phyloP scores from a whole-genome alignment of 2,797 vertebrate species.

The Thripadectes ignobilis region DNA sequence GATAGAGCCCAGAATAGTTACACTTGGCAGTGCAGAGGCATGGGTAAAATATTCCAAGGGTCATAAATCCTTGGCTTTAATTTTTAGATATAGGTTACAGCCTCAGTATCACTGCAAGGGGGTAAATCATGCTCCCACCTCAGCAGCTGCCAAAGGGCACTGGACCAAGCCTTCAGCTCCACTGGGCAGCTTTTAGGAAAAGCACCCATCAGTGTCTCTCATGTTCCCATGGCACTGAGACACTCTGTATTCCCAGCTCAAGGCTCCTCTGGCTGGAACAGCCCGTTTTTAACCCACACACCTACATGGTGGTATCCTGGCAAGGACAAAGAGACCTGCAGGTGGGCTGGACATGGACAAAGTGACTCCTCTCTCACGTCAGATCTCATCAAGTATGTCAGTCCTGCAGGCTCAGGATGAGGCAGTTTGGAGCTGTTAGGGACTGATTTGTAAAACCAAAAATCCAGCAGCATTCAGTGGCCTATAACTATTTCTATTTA shows the following conservation, averaged over 20 bases:
- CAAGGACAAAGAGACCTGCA: not conserved
- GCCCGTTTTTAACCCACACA: not conserved
- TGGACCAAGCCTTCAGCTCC: not conserved
- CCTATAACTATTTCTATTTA: not conserved
- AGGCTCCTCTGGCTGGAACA: not conserved
- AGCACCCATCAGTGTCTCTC: not conserved
- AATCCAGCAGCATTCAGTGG: not conserved
- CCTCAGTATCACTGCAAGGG: constrained; percentile 54
- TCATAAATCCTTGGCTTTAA: constrained; percentile 68
- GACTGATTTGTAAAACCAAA: not conserved
- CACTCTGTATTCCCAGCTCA: not conserved
- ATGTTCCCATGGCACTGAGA: not conserved
- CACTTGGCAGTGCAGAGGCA: constrained; percentile 68
- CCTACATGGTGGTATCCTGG: not conserved
- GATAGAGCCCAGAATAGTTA: constrained; percentile 67
- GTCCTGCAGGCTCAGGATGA: not conserved
- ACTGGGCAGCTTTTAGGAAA: constrained; percentile 1
- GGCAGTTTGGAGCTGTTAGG: not conserved
- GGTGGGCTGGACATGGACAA: not conserved
- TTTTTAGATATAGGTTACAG: constrained; percentile 69
- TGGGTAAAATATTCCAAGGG: constrained; percentile 68
- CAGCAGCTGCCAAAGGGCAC: constrained; percentile 21
- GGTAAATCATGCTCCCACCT: constrained; percentile 51
- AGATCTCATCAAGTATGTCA: not conserved
- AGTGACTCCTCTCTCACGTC: not conserved